Conservation (phyloP, 2,797 vertebrate species). For the Merluccius polli region DNA sequence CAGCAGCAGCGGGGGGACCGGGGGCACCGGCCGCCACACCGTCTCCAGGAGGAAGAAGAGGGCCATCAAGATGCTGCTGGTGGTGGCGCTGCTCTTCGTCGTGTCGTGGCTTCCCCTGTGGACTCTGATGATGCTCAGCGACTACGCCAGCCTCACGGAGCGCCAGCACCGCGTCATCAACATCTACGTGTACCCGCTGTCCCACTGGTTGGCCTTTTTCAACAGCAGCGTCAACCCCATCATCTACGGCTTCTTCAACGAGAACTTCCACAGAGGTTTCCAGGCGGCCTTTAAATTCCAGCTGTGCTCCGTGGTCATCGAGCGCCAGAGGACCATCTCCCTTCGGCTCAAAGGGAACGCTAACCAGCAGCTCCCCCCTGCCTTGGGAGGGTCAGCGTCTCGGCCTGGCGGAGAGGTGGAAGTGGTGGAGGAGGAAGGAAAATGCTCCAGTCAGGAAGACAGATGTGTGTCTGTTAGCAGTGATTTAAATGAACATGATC, state of each 20-base stretch:
- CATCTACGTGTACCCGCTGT: conserved; percentile 86
- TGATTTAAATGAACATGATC: conserved; percentile 65
- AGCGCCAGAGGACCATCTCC: conserved; percentile 56
- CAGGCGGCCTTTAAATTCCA: conserved; percentile 81
- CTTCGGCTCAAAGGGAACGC: conserved; percentile 64
- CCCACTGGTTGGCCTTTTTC: conserved; percentile 92
- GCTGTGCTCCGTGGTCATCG: conserved; percentile 65
- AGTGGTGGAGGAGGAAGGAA: conserved; percentile 41
- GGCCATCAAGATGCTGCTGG: conserved; percentile 85
- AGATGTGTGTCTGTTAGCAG: conserved; percentile 44
- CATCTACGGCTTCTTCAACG: conserved; percentile 90
- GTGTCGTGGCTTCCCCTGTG: conserved; percentile 93
- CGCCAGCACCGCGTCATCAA: conserved; percentile 78
- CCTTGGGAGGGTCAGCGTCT: not conserved
- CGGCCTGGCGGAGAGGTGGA: not conserved
- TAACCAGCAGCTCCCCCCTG: not conserved
- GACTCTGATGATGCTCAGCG: conserved; percentile 91
- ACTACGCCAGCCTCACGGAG: conserved; percentile 80
- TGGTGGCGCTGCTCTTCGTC: conserved; percentile 84
- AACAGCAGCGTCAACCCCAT: conserved; percentile 94
- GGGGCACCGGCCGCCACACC: conserved; percentile 46
- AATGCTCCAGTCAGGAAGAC: conserved; percentile 35
- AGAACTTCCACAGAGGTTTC: conserved; percentile 86
- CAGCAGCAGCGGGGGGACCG: conserved; percentile 6
- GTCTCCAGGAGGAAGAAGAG: conserved; percentile 79